A percentile compares a stretch with the other conserved stretches of the same genome.
phyloP scores from a whole-genome alignment of 2,888 invertebrate genomes.

The Lasiommata megera region DNA sequence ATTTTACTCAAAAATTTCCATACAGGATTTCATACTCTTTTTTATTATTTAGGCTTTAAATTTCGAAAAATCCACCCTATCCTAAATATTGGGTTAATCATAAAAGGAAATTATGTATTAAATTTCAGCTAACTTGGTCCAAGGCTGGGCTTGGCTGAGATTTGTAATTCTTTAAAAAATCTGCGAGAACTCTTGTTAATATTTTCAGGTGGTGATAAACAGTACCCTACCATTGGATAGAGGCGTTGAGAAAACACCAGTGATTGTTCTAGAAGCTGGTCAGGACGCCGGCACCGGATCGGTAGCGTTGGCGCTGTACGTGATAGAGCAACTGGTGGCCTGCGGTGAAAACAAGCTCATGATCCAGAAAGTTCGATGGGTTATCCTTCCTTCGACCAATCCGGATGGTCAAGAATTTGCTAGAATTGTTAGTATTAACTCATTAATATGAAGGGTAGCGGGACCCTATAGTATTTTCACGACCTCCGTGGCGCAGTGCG shows the following conservation, averaged over 20 bases:
- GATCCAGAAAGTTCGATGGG: slow-evolving; percentile 55
- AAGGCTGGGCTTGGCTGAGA: no score
- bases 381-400: slow-evolving; percentile 61
- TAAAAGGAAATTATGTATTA: no score
- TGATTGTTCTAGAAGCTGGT: slow-evolving; percentile 65
- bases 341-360: slow-evolving; percentile 56
- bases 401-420: slow-evolving; percentile 65
- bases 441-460: no score
- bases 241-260: slow-evolving; percentile 39
- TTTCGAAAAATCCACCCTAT: no score
- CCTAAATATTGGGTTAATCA: no score
- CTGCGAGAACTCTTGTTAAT: background rate
- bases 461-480: no score
- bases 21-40: no score
- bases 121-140: no score
- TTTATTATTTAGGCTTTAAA: no score
- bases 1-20: no score
- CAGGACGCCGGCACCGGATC: slow-evolving; percentile 56
- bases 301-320: slow-evolving; percentile 51
- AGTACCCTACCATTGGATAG: slow-evolving; percentile 8
- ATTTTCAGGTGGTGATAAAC: slow-evolving; percentile 37
- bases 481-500: no score
- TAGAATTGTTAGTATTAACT: slow-evolving; percentile 47
- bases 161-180: no score
- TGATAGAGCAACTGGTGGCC: slow-evolving; percentile 61